Conservation (phyloP, 2,113 vertebrate genomes). For the Microcebus lehilahytsara region DNA sequence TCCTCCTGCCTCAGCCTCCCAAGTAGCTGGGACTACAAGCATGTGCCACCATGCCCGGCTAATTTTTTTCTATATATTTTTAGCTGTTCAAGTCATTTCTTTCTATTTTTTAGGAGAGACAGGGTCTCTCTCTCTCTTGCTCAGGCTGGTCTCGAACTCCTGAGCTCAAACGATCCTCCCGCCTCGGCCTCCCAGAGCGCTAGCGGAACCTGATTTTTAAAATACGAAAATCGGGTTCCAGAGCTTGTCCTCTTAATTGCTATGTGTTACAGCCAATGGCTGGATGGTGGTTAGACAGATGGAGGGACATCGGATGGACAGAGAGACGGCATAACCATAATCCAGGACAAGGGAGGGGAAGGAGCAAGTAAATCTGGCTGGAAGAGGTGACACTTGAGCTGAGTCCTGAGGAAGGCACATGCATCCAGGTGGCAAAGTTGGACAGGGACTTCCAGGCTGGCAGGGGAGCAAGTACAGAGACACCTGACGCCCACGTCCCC, state of each 20-base stretch:
- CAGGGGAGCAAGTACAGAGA: not conserved
- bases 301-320: not conserved
- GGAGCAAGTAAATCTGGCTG: not conserved
- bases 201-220: not conserved
- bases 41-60: too few relatives aligned
- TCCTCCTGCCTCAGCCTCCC: too few relatives aligned
- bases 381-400: not conserved
- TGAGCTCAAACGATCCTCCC: too few relatives aligned
- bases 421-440: not conserved
- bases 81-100: too few relatives aligned
- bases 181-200: too few relatives aligned
- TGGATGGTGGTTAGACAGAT: too few relatives aligned
- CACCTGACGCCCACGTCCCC: not conserved
- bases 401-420: not conserved
- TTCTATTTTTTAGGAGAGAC: too few relatives aligned
- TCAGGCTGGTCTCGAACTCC: too few relatives aligned
- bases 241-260: not conserved
- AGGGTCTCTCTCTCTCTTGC: too few relatives aligned
- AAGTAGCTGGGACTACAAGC: too few relatives aligned
- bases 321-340: not conserved
- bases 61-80: too few relatives aligned
- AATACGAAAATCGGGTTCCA: constrained; percentile 22
- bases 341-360: not conserved
- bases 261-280: not conserved
- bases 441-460: not conserved